These are phyloP conservation scores for Casuarius casuarius DNA, from an alignment of 2,113 vertebrate species.

Conservation along the genomic window DNA sequence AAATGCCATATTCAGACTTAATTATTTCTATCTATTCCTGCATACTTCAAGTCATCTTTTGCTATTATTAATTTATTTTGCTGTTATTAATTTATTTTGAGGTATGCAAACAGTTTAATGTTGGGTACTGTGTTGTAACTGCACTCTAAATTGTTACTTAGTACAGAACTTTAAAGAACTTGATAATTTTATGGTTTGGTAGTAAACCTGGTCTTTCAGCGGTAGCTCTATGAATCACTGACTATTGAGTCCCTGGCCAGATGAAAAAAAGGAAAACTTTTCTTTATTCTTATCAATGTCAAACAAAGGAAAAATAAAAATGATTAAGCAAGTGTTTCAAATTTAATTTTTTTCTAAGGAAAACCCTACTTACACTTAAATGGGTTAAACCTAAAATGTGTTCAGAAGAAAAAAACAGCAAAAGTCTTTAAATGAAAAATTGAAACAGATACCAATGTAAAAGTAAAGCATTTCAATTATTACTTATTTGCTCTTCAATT, in stretches of 20 bases:
- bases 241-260: neutral
- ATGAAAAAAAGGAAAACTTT: neutral
- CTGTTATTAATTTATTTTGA: neutral
- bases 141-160: neutral
- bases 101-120: neutral
- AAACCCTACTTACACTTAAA: neutral
- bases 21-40: neutral
- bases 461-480: neutral
- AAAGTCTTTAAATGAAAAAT: neutral
- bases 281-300: neutral
- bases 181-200: neutral
- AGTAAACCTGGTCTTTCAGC: neutral
- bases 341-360: neutral
- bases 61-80: neutral
- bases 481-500: neutral
- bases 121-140: neutral
- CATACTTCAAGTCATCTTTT: neutral
- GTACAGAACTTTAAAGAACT: neutral
- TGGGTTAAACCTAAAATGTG: neutral
- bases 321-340: neutral
- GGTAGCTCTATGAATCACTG: neutral
- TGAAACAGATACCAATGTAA: neutral
- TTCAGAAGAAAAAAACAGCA: neutral
- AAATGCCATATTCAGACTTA: neutral
- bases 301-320: neutral